Evolutionary conservation across 2,888 invertebrate genomes (phyloP).

Genomic region (Pristionchus fissidentatus): DNA sequence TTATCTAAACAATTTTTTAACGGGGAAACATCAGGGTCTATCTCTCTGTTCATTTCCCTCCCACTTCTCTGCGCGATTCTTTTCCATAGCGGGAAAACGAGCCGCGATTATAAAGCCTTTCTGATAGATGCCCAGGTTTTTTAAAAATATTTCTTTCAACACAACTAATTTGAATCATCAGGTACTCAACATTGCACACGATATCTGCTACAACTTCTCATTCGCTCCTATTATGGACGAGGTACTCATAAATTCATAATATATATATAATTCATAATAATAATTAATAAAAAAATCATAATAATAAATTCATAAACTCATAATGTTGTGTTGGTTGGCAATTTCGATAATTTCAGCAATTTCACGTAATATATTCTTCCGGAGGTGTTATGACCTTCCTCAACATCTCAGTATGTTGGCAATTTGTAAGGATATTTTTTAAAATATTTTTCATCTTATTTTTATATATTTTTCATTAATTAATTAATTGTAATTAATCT

Average conservation of each 20-base stretch:
- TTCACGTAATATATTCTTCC: not conserved
- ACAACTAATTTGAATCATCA: not conserved
- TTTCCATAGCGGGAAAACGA: not conserved
- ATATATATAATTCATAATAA: not conserved
- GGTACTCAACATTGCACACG: constrained; percentile 6
- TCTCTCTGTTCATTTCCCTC: not conserved
- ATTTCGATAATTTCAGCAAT: too few relatives aligned
- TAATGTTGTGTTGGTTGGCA: too few relatives aligned
- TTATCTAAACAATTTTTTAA: not conserved
- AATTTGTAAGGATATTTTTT: not conserved
- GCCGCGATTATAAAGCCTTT: not conserved
- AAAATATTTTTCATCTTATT: not conserved
- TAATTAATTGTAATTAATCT: too few relatives aligned
- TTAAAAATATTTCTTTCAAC: not conserved
- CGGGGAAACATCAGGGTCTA: not conserved
- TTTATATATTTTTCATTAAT: too few relatives aligned
- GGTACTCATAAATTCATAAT: not conserved
- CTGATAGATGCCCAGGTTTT: not conserved
- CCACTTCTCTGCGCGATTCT: constrained; percentile 20
- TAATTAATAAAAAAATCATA: too few relatives aligned
- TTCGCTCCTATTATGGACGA: constrained; percentile 3
- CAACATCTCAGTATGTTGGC: not conserved
- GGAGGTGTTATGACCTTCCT: constrained; percentile 5
- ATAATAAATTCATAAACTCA: too few relatives aligned
- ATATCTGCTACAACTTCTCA: constrained; percentile 3